Evolutionary conservation across 2,113 vertebrate genomes (phyloP).

Genomic region (Sinocyclocheilus anophthalmus): DNA sequence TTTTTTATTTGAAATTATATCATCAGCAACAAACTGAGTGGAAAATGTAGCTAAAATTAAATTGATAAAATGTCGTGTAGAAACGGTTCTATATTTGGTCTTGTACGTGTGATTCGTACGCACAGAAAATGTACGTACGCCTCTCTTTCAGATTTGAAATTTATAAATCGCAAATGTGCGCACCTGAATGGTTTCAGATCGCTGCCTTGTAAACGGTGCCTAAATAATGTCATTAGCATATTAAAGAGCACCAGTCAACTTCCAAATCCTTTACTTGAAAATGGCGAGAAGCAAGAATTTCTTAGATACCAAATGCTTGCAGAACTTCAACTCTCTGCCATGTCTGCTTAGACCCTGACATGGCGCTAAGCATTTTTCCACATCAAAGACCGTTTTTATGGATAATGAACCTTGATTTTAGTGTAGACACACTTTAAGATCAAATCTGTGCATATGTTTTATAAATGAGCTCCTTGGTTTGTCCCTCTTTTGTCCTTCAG

Average conservation of each 20-base stretch:
- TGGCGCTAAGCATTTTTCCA: background rate
- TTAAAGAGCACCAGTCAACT: no score
- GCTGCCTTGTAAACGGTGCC: background rate
- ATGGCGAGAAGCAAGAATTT: no score
- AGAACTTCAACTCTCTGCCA: background rate
- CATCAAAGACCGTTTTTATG: background rate
- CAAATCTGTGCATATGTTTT: background rate
- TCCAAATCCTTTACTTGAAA: no score
- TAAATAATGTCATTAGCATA: background rate
- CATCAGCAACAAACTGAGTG: background rate
- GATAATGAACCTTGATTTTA: background rate
- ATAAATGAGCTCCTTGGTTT: background rate
- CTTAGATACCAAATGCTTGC: background rate
- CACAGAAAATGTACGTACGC: background rate
- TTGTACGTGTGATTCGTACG: background rate
- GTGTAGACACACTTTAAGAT: background rate
- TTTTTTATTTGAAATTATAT: background rate
- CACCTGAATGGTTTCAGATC: background rate
- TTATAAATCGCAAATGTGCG: background rate
- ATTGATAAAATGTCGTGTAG: no score
- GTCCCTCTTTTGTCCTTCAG: background rate
- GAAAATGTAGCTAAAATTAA: background rate
- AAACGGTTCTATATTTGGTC: background rate
- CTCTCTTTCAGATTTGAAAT: background rate
- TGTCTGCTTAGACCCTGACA: background rate